Percentiles rank a stretch among this genome's conserved stretches.
Conservation (phyloP, 2,888 invertebrate species). For the Luperina testacea region DNA sequence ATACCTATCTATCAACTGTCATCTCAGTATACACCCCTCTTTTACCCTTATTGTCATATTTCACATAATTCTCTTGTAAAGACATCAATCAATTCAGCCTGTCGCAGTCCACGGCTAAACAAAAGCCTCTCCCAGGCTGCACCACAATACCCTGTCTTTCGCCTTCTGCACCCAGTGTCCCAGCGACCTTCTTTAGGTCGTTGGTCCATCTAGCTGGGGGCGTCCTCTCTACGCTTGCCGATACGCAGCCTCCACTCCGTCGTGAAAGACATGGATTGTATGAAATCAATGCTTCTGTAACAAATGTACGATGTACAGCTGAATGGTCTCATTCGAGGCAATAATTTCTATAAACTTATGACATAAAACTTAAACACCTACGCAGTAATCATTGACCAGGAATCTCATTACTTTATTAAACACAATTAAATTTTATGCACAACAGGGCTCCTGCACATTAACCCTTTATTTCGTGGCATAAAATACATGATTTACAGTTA, state of each 20-base stretch:
- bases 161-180: background rate
- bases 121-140: background rate
- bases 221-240: background rate
- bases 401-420: conserved; percentile 31
- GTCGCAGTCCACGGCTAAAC: too few species aligned
- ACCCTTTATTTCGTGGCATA: conserved; percentile 37
- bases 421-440: conserved; percentile 34
- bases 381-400: conserved; percentile 11
- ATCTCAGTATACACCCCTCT: too few species aligned
- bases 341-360: background rate
- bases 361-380: conserved; percentile 15
- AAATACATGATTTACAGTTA: conserved; percentile 45
- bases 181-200: background rate
- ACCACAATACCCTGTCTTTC: background rate
- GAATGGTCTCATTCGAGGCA: background rate
- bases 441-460: conserved; percentile 13
- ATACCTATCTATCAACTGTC: too few species aligned
- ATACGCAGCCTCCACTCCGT: background rate
- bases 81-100: background rate
- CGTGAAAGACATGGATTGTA: background rate
- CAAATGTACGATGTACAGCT: background rate
- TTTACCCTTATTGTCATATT: too few species aligned
- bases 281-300: background rate
- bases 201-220: background rate
- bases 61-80: background rate